Conservation (phyloP, 2,113 vertebrate species). For the Thunnus maccoyii region DNA sequence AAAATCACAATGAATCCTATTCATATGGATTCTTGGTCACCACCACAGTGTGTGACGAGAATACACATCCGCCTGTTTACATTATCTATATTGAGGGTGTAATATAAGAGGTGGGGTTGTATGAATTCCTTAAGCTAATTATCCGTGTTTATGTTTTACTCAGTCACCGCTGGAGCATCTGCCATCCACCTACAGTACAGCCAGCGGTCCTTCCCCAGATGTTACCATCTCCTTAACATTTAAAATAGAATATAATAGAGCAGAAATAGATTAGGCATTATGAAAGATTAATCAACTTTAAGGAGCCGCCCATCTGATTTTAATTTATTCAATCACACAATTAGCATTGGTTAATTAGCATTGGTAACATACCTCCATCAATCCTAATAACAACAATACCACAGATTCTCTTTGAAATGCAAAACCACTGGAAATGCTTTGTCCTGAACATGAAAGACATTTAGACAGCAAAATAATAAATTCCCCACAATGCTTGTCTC, state of each 20-base stretch:
- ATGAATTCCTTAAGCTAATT: conserved; percentile 42
- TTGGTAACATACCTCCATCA: conserved; percentile 72
- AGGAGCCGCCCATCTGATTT: conserved; percentile 40
- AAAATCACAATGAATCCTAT: conserved; percentile 68
- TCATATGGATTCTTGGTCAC: conserved; percentile 65
- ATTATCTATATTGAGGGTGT: conserved; percentile 10
- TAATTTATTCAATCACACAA: conserved; percentile 71
- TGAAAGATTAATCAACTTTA: conserved; percentile 63
- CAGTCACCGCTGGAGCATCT: conserved; percentile 3
- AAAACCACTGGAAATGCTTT: conserved; percentile 79
- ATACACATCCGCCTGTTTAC: conserved; percentile 34
- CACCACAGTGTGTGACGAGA: conserved; percentile 44
- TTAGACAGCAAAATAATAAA: conserved; percentile 73
- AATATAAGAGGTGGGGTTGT: not conserved
- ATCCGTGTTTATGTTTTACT: conserved; percentile 19
- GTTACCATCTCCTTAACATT: conserved; percentile 20
- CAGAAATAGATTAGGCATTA: conserved; percentile 34
- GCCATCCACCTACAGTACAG: conserved; percentile 1
- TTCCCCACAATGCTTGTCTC: conserved; percentile 69
- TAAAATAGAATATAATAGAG: conserved; percentile 28
- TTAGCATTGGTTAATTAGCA: conserved; percentile 78
- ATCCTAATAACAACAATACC: conserved; percentile 67
- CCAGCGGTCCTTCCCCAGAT: conserved; percentile 10
- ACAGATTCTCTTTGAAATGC: conserved; percentile 82
- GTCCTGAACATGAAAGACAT: conserved; percentile 78